Evolutionary conservation across 2,888 invertebrate genomes (phyloP), one percentile per base, ranked within the genome.

Genomic region (Drosophila seclusa): DNA sequence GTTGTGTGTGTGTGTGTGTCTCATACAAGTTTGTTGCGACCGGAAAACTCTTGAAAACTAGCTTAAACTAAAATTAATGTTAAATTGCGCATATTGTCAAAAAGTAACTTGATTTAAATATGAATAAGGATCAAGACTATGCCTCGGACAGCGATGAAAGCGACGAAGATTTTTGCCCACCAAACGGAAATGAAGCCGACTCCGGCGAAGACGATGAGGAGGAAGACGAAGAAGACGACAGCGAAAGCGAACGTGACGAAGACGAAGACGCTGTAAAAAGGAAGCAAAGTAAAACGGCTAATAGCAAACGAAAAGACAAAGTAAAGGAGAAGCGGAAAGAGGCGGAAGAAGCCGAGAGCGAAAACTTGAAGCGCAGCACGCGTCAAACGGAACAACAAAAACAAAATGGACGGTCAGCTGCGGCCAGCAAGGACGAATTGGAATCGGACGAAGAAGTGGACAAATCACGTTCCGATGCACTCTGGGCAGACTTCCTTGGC

Each of bases 401-500:
- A 34, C 18, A 68, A 40, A 84, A 76, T 45, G 78, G 62, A 8
- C 60, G 59, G 0, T 55, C 62, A 18, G 59, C 68, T 18, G 90
- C 16, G 45, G 24, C 90, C 21, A 92, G 93, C 67, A 90, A 91
- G 73, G 85, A 91, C 50, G 84, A 87, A 58, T 67, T 92, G 11
- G 86, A 88, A 7, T 91, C 92, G 0, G 92, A 94, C 57, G 95
- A 95, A 60, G 96, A 95, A 87, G 59, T 24, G 1, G 95, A 95
- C 72, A 96, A 97, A 90, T 95, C 96, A 82, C 94, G 94, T 82
- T 95, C 96, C 50, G 97, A 97, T 87, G 95, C 96, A 64, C 92
- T 97, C 18, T 97, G 97, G 97, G 96, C 96, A 32, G 96, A 95
- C 92, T 97, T 97, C 90, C 94, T 96, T 87, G 95, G 95, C 91